A percentile compares a stretch with the other conserved stretches of the same genome.
These are phyloP conservation scores for Rhagoletis zephyria DNA, from an alignment of 1,140 invertebrate species.

Conservation along the genomic window DNA sequence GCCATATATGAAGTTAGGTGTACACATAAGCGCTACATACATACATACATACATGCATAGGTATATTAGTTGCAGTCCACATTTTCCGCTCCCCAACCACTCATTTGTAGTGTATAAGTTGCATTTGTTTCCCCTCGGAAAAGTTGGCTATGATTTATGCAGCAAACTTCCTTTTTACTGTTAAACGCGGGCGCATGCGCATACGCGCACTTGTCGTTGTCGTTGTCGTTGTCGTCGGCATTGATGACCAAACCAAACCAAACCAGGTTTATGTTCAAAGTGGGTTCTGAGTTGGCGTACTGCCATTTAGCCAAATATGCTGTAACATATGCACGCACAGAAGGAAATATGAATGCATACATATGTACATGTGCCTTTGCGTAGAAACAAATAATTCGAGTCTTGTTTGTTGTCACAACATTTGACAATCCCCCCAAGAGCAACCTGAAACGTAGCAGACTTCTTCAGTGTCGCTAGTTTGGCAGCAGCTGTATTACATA, in stretches of 20 bases:
- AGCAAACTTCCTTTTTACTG: conserved; percentile 19
- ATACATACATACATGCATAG: not conserved
- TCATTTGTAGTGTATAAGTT: not conserved
- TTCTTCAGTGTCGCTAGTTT: conserved; percentile 7
- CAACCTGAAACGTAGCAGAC: not conserved
- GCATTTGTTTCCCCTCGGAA: not conserved
- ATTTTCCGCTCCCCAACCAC: no score
- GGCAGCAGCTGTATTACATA: not conserved
- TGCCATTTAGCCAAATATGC: not conserved
- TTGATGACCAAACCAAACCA: conserved; percentile 41
- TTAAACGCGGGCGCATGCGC: conserved; percentile 40
- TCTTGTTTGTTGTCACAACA: conserved; percentile 43
- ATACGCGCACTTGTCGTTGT: not conserved
- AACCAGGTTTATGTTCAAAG: not conserved
- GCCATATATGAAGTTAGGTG: not conserved
- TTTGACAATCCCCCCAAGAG: conserved; percentile 40
- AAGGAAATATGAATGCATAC: not conserved
- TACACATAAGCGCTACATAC: no score
- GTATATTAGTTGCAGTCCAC: not conserved
- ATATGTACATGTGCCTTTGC: not conserved
- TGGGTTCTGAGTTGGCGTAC: not conserved
- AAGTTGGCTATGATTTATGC: conserved; percentile 12
- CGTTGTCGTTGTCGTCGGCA: not conserved
- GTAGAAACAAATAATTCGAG: not conserved
- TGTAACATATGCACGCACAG: not conserved